Conservation (phyloP, 2,888 invertebrate genomes). For the Polymixis lichenea region DNA sequence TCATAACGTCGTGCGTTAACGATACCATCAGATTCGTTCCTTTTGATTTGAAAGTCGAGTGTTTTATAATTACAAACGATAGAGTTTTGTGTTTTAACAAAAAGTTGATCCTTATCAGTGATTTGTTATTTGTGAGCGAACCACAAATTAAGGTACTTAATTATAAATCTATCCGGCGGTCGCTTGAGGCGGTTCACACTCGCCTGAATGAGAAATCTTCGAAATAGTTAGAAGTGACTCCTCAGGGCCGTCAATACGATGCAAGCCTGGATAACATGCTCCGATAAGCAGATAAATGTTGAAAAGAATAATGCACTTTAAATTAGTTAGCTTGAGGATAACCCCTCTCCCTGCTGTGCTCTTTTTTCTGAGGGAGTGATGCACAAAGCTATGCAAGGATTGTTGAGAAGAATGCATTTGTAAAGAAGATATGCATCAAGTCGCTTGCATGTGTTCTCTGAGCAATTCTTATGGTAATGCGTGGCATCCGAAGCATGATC, state of each 20-base stretch:
- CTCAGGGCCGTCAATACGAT: conserved; percentile 43
- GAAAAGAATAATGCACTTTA: conserved; percentile 51
- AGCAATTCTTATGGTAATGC: conserved; percentile 82
- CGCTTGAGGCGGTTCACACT: conserved; percentile 65
- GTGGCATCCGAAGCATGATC: conserved; percentile 71
- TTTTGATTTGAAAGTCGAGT: conserved; percentile 61
- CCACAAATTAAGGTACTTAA: conserved; percentile 67
- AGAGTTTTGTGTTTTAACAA: conserved; percentile 55
- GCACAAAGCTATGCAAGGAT: conserved; percentile 61
- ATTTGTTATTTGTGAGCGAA: conserved; percentile 69
- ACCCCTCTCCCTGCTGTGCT: no score
- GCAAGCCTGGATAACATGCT: conserved; percentile 49
- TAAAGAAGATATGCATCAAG: conserved; percentile 76
- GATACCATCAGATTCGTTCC: conserved; percentile 61
- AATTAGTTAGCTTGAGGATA: conserved; percentile 57
- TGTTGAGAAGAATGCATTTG: conserved; percentile 60
- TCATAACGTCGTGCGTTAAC: conserved; percentile 70
- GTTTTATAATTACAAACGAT: conserved; percentile 66
- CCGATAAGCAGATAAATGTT: conserved; percentile 53
- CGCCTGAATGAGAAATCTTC: conserved; percentile 52
- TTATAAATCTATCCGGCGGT: conserved; percentile 58
- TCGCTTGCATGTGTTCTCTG: conserved; percentile 67
- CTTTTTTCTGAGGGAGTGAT: conserved; percentile 24
- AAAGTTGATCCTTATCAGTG: conserved; percentile 64
- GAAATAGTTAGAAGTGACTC: conserved; percentile 25